These are phyloP conservation scores for Dunckerocampus dactyliophorus DNA, from an alignment of 2,113 vertebrate genomes.

Conservation along the genomic window DNA sequence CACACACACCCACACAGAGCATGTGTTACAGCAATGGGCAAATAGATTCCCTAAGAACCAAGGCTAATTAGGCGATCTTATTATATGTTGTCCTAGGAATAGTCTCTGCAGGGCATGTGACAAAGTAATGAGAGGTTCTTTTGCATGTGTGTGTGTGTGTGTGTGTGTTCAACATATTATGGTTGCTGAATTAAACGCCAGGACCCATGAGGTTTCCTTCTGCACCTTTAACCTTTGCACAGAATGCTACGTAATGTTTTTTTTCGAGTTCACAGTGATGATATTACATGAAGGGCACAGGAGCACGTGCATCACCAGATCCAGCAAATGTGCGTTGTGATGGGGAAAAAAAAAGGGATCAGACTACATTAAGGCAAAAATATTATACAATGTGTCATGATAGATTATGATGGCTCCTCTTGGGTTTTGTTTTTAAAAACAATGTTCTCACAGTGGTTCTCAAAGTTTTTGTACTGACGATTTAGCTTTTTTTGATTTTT, in stretches of 20 bases:
- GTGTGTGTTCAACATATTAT: neutral
- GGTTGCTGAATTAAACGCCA: neutral
- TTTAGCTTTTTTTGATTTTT: too few species aligned
- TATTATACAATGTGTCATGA: too few species aligned
- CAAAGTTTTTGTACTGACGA: too few species aligned
- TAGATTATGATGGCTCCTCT: too few species aligned
- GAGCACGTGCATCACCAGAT: neutral
- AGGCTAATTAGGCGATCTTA: conserved; percentile 65
- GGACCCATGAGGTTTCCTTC: too few species aligned
- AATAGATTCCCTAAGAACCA: conserved; percentile 65
- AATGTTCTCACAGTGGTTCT: too few species aligned
- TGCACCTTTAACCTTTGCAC: neutral
- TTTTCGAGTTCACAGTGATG: neutral
- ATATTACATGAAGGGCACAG: neutral
- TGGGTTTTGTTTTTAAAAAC: too few species aligned
- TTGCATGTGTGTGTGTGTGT: conserved; percentile 3
- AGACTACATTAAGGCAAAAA: too few species aligned
- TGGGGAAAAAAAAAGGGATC: too few species aligned
- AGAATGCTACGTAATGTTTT: neutral
- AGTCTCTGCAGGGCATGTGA: conserved; percentile 53
- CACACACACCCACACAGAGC: conserved; percentile 15
- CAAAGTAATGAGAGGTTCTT: conserved; percentile 37
- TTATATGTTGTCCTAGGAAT: conserved; percentile 56
- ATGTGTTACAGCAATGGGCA: conserved; percentile 50
- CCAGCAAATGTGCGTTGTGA: neutral